Evolutionary conservation across 2,797 vertebrate genomes (phyloP), one percentile per base, ranked within the genome.

Genomic region (Muraenolepis orangiensis): DNA sequence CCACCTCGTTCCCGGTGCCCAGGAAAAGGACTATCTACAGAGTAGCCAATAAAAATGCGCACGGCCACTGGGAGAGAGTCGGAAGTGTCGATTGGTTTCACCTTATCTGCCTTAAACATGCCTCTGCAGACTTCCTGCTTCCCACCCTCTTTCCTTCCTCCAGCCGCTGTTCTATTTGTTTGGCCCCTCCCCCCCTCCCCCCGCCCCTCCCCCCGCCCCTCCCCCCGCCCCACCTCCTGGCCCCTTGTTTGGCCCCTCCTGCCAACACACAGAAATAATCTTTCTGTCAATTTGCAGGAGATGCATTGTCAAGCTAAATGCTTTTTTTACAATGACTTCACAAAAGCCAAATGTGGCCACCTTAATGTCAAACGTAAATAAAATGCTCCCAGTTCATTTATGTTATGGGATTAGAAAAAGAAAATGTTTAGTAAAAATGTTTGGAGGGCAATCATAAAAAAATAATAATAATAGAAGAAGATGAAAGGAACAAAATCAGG

Each of bases 71-170:
- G 82, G 88, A 85, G 84, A 85, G 87, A 81, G 78, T 80, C 76
- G 87, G 51, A 57, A 85, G 77, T 57, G 85, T 90, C 90, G 89
- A 91, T 91, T 90, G 88, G 90, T 84, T 90, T 90, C 86, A 86
- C 87, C 90, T 91, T 92, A 93, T 93, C 92, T 93, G 89, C 89
- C 85, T 90, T 90, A 87, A 92, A 91, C 92, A 93, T 87, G 89
- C 90, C 86, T 89, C 84, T 81, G 87, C 88, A 85, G 87, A 89
- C 89, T 90, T 86, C 74, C 85, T 80, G 83, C 82, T 84, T 87
- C 85, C 70, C 79, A 71, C 80, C 61, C 29, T 76, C 86, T 87
- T n/a, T 77, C 79, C 79, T 82, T 90, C 85, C 84, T 28, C 28
- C 11, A 5, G 13, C 28, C 28, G 10, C 13, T 29, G 23, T 11